phyloP scores from a whole-genome alignment of 2,113 vertebrate genomes.

The Equus quagga region DNA sequence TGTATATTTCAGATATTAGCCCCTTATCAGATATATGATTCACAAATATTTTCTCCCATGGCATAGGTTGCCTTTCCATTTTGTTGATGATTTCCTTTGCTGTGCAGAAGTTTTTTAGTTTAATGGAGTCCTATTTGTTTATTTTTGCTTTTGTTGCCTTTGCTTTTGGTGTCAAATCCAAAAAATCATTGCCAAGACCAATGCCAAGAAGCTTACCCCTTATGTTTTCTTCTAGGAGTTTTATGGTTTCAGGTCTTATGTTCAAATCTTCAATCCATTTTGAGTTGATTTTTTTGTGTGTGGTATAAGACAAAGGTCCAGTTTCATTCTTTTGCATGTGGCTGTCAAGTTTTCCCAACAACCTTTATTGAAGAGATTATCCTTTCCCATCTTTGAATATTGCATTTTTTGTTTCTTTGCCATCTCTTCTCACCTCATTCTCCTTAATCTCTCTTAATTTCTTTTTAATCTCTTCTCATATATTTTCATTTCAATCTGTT shows the following conservation, averaged over 20 bases:
- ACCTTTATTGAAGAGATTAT: background rate
- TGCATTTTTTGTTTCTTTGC: background rate
- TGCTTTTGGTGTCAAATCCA: background rate
- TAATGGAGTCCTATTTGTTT: background rate
- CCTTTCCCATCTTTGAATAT: background rate
- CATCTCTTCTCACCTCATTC: background rate
- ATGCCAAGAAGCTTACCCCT: background rate
- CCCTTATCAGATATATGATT: background rate
- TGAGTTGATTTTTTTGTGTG: background rate
- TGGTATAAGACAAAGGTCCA: background rate
- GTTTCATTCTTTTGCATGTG: background rate
- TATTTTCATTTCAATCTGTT: background rate
- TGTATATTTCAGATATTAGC: background rate
- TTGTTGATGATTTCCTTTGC: background rate
- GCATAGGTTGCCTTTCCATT: background rate
- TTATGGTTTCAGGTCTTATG: background rate
- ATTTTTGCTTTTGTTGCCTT: background rate
- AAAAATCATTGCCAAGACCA: background rate
- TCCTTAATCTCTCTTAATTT: background rate
- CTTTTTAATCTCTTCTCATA: background rate
- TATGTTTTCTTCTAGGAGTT: background rate
- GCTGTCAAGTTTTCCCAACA: background rate
- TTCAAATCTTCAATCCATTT: background rate
- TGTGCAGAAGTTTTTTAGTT: background rate
- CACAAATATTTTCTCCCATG: background rate